Evolutionary conservation across 2,797 vertebrate genomes (phyloP).

Genomic region (Adelosebastes latens): DNA sequence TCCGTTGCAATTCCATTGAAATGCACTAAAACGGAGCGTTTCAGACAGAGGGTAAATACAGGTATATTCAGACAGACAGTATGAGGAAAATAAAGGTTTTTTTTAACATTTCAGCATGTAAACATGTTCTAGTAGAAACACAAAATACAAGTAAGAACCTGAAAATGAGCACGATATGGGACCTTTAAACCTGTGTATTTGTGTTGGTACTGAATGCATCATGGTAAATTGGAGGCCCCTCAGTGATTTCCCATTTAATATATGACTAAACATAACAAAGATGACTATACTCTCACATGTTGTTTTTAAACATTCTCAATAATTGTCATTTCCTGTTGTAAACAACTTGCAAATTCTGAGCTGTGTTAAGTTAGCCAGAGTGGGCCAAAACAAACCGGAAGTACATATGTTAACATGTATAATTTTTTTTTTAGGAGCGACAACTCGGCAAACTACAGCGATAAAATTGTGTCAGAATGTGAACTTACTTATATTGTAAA

Average conservation of each 20-base stretch:
- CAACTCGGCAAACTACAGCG: not conserved
- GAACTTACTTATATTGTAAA: not conserved
- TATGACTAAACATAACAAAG: not conserved
- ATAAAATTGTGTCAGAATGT: accelerated
- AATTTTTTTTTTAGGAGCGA: not conserved
- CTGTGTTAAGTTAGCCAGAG: not conserved
- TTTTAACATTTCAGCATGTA: too few species aligned
- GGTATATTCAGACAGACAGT: too few species aligned
- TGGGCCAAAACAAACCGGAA: not conserved
- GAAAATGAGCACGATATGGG: too few species aligned
- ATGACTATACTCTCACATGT: not conserved
- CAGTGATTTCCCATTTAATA: not conserved
- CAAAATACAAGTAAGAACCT: too few species aligned
- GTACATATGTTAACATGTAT: too few species aligned
- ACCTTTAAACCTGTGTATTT: not conserved
- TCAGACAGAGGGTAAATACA: too few species aligned
- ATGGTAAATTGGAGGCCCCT: not conserved
- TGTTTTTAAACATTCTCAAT: not conserved
- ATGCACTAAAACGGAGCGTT: too few species aligned
- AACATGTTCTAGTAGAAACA: too few species aligned
- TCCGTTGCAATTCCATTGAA: too few species aligned
- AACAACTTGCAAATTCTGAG: not conserved
- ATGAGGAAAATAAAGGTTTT: too few species aligned
- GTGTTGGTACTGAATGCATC: not conserved
- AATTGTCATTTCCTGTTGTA: constrained; percentile 25